These are phyloP conservation scores for Drosophila kanekoi DNA, from an alignment of 2,888 invertebrate species.

Conservation along the genomic window DNA sequence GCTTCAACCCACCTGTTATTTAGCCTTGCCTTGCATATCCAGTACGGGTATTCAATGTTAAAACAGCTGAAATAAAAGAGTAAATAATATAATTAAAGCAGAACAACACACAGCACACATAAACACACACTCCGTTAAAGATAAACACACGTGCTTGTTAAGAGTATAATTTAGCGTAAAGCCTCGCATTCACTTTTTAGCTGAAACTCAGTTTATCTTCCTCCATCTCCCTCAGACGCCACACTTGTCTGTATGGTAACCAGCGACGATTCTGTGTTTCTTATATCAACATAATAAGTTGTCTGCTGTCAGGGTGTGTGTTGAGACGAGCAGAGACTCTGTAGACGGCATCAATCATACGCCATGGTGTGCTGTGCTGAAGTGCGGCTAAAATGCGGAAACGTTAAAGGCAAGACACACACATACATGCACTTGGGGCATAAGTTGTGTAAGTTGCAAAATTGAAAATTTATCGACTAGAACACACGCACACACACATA, in stretches of 20 bases:
- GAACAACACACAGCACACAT: constrained; percentile 27
- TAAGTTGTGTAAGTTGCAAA: constrained; percentile 51
- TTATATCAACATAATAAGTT: constrained; percentile 69
- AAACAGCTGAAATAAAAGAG: constrained; percentile 55
- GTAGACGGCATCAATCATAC: constrained; percentile 77
- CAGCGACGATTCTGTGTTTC: constrained; percentile 35
- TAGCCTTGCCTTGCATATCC: constrained; percentile 6
- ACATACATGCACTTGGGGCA: constrained; percentile 6
- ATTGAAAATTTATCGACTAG: constrained; percentile 80
- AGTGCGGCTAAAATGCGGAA: constrained; percentile 77
- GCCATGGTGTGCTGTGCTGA: constrained; percentile 69
- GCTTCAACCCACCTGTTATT: constrained; percentile 21
- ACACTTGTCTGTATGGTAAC: constrained; percentile 6
- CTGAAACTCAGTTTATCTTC: not conserved
- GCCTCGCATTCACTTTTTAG: constrained; percentile 3
- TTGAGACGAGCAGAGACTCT: constrained; percentile 21
- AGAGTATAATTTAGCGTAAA: constrained; percentile 29
- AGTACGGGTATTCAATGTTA: constrained; percentile 17
- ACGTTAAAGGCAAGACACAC: constrained; percentile 53
- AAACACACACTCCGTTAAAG: constrained; percentile 6
- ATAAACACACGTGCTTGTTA: constrained; percentile 22
- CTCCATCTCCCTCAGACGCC: not conserved
- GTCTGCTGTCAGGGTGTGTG: constrained; percentile 24
- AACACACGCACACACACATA: constrained; percentile 46
- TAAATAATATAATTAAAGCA: constrained; percentile 53